These are phyloP conservation scores for Meliscaeva auricollis DNA, from an alignment of 2,888 invertebrate species.

Conservation along the genomic window DNA sequence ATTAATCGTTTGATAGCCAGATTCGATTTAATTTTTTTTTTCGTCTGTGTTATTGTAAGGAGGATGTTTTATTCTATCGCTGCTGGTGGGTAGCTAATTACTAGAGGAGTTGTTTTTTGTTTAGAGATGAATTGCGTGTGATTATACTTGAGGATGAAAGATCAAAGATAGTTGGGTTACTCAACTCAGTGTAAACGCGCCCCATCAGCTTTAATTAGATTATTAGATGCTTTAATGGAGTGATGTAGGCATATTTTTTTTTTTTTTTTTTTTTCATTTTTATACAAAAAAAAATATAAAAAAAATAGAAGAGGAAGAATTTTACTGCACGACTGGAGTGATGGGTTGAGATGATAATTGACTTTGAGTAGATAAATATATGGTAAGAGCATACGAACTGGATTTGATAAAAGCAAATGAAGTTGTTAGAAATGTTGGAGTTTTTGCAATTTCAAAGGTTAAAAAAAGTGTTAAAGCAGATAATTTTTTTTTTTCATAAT, in stretches of 20 bases:
- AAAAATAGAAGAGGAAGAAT: too few species aligned
- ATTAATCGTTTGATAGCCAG: constrained; percentile 63
- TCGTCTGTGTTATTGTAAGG: constrained; percentile 1
- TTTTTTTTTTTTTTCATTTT: too few species aligned
- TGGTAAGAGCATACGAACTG: too few species aligned
- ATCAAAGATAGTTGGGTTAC: constrained; percentile 13
- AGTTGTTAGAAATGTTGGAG: too few species aligned
- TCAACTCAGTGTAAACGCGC: not conserved
- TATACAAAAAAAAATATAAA: too few species aligned
- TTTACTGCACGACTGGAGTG: too few species aligned
- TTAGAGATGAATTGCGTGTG: constrained; percentile 40
- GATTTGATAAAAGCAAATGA: too few species aligned
- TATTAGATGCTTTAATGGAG: constrained; percentile 59
- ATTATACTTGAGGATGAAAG: constrained; percentile 33
- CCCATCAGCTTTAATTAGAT: constrained; percentile 58
- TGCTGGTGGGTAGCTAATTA: constrained; percentile 45
- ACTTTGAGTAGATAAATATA: too few species aligned
- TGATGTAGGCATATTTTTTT: constrained; percentile 13
- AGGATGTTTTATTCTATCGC: not conserved
- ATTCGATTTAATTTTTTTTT: constrained; percentile 7
- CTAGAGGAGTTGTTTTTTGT: constrained; percentile 42
- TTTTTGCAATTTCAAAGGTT: too few species aligned
- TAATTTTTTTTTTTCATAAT: too few species aligned
- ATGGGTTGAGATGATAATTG: too few species aligned
- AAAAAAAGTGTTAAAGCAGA: too few species aligned